Base-by-base conservation (phyloP, 2,113 vertebrate species). In the Lepidiolamprologus cunningtoni region DNA sequence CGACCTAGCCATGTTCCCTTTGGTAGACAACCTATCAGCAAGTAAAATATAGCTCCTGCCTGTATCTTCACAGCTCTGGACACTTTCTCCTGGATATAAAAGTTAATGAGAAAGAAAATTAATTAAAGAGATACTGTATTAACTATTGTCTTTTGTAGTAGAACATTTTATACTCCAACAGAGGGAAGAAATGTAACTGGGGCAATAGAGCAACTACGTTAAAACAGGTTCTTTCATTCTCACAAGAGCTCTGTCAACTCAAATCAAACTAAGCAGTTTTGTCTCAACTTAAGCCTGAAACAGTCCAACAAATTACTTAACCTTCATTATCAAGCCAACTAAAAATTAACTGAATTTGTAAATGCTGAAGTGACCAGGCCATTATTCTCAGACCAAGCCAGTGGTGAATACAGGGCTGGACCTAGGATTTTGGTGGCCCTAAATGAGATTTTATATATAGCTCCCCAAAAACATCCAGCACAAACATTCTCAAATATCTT, bases 1-100 rank as follows among this genome's bases (percentile, higher is more conserved):
- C 5, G 5, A 0, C 57, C 57, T 31, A 61, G 14, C 26, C 57
- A 61, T 0, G 0, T 0, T 61, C 57, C 57, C 26, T 3, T 3
- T 31, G 57, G 26, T 0, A 31, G 26, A 61, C 5, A 61, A 31
- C 0, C 5, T 31, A 61, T 31, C 26, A 61, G 57, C 55, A 58
- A 58, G 55, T 6, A 31, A 0, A 58, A 58, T 1, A 58, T 58
- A 58, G 57, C 57, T 58, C 57, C 57, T 58, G 3, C 14, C 57
- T 61, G 5, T 61, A 28, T 61, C 28, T 33, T 19, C 28, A 61
- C 28, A 61, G 57, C 16, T 61, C 28, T 61, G 57, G 42, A 45
- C 40, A 42, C 12, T 17, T 17, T 33, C 57, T 10, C 14, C 28
- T 61, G 57, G 57, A 61, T 61, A 33, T 33, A 0, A 61, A 61